These are phyloP conservation scores for Egretta garzetta DNA, from an alignment of 2,113 vertebrate genomes.

Conservation along the genomic window DNA sequence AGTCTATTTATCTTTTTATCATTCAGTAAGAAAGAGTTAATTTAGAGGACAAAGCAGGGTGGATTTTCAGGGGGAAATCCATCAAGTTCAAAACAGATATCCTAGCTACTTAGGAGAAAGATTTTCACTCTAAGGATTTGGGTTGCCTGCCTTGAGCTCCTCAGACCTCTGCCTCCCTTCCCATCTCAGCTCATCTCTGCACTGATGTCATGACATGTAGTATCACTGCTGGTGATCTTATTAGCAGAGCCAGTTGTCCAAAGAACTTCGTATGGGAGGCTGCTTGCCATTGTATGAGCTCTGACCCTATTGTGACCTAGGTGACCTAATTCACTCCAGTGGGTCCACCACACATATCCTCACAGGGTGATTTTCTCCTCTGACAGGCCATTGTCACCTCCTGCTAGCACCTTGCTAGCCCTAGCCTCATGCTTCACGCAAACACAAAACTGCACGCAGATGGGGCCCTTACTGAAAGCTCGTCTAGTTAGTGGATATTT, in stretches of 20 bases:
- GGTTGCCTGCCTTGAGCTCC: neutral
- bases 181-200: neutral
- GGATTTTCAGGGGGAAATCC: neutral
- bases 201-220: neutral
- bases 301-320: neutral
- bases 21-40: neutral
- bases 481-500: neutral
- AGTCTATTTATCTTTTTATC: neutral
- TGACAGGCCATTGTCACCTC: neutral
- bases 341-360: neutral
- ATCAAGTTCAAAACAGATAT: neutral
- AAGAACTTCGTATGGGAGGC: neutral
- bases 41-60: neutral
- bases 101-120: neutral
- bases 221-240: neutral
- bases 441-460: neutral
- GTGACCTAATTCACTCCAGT: slow-evolving; percentile 9
- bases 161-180: neutral
- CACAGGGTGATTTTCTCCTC: neutral
- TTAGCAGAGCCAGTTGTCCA: neutral
- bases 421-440: rapidly evolving
- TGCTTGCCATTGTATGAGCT: neutral
- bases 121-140: neutral
- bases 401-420: neutral
- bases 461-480: neutral